Percentiles rank a stretch among this genome's conserved stretches.
phyloP scores from a whole-genome alignment of 1,140 invertebrate species.

The Drosophila carrolli region DNA sequence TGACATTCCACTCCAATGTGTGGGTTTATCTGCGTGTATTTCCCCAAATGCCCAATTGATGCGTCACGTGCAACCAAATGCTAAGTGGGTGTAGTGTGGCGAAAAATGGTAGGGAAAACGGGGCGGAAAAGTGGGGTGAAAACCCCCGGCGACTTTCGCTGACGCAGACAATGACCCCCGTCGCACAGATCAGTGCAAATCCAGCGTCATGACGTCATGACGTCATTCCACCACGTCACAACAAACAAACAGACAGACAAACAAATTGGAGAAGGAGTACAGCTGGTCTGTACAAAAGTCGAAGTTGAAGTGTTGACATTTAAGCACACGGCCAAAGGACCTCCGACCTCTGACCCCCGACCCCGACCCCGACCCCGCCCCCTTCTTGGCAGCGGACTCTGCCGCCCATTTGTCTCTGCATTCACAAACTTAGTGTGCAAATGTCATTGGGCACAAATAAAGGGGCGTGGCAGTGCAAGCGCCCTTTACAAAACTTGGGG shows the following conservation, averaged over 20 bases:
- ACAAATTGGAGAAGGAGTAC: neutral
- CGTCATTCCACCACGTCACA: conserved; percentile 60
- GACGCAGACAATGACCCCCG: conserved; percentile 72
- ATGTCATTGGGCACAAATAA: conserved; percentile 52
- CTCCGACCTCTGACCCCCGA: neutral
- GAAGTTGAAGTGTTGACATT: conserved; percentile 83
- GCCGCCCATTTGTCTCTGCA: conserved; percentile 42
- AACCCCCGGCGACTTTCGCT: conserved; percentile 25
- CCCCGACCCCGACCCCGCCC: no score
- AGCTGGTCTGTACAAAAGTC: conserved; percentile 67
- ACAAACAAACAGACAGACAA: conserved; percentile 21
- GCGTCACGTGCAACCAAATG: conserved; percentile 44
- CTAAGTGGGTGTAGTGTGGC: conserved; percentile 17
- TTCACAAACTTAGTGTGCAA: conserved; percentile 46
- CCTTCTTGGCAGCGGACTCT: conserved; percentile 11
- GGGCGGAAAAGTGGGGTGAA: conserved; percentile 1
- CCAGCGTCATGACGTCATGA: conserved; percentile 8
- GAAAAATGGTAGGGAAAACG: neutral
- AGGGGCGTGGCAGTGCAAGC: neutral
- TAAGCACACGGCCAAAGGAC: conserved; percentile 49
- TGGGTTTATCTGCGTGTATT: conserved; percentile 2
- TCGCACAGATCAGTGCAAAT: conserved; percentile 60
- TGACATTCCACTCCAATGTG: neutral
- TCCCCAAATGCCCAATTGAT: conserved; percentile 30
- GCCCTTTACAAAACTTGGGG: conserved; percentile 8